Conservation (phyloP, 2,113 vertebrate genomes). For the Marmota flaviventris region DNA sequence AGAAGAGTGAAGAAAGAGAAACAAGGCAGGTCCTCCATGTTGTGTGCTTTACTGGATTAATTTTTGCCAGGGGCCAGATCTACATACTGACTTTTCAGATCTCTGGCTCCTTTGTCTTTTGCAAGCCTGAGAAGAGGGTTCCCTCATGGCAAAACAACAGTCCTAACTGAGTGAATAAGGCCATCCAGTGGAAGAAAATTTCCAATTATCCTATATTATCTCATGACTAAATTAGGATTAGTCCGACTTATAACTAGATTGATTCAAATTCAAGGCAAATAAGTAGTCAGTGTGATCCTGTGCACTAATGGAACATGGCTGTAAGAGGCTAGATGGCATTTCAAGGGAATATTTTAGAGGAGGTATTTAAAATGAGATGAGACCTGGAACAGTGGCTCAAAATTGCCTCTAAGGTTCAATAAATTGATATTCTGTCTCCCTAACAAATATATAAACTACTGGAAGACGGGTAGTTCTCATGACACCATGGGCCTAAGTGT, state of each 20-base stretch:
- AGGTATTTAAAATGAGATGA: background rate
- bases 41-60: background rate
- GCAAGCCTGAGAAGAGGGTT: background rate
- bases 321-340: background rate
- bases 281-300: background rate
- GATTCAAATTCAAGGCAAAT: background rate
- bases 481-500: too few relatives aligned
- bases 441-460: background rate
- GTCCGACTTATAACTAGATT: background rate
- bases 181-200: background rate
- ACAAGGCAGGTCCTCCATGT: background rate
- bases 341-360: background rate
- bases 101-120: background rate
- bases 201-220: background rate
- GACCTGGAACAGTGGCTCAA: background rate
- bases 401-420: background rate
- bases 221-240: background rate
- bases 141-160: background rate
- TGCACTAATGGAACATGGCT: background rate
- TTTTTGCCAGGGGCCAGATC: background rate
- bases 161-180: background rate
- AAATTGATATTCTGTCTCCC: background rate
- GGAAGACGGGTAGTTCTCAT: background rate
- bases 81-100: background rate
- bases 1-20: conserved; percentile 5